Conservation (phyloP, 2,113 vertebrate species). For the Phaetusa simplex region DNA sequence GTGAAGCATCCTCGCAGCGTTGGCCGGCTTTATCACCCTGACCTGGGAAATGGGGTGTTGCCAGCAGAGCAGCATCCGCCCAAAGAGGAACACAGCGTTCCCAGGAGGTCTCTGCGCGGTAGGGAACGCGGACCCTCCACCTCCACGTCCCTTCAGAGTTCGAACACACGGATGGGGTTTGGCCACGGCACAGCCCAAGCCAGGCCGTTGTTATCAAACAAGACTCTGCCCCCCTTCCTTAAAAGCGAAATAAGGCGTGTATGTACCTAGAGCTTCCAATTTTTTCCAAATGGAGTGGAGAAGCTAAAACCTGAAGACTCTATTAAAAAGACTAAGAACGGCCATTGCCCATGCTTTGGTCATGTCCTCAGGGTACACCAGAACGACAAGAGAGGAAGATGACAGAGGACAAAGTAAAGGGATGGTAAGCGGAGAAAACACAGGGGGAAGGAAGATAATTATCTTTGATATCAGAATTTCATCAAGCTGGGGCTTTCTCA, state of each 20-base stretch:
- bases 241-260: accelerated
- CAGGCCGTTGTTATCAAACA: neutral
- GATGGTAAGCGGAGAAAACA: neutral
- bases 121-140: neutral
- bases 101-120: neutral
- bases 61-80: neutral
- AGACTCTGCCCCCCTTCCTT: neutral
- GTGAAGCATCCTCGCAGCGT: neutral
- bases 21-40: accelerated
- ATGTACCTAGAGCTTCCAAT: accelerated
- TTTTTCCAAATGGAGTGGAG: neutral
- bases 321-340: neutral
- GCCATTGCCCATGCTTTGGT: neutral
- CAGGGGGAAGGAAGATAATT: neutral
- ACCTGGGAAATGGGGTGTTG: neutral
- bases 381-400: neutral
- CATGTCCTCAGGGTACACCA: neutral
- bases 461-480: neutral
- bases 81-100: accelerated
- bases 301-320: neutral
- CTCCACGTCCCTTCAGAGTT: neutral
- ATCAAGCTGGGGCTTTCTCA: neutral
- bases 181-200: neutral
- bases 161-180: accelerated
- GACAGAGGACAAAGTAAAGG: neutral